These are phyloP conservation scores for Acanthopleura granulata DNA, from an alignment of 2,888 invertebrate genomes.

Conservation along the genomic window DNA sequence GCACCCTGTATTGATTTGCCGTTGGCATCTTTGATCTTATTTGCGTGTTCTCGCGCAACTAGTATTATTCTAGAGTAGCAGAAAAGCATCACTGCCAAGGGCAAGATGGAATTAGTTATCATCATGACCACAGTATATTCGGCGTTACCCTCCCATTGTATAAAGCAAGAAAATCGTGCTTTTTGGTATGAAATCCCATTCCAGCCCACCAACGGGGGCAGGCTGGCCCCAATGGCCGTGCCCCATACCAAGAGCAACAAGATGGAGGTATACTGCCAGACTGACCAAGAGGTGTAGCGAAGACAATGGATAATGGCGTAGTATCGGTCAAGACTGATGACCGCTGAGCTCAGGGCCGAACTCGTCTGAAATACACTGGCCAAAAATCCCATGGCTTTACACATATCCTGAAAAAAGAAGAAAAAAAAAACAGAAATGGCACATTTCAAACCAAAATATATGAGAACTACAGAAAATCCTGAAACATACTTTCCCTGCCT, in stretches of 20 bases:
- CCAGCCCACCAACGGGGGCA: slow-evolving; percentile 29
- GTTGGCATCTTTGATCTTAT: slow-evolving; percentile 32
- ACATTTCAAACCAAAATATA: no score
- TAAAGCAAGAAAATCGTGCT: slow-evolving; percentile 23
- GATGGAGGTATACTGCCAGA: slow-evolving; percentile 26
- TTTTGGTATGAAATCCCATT: slow-evolving; percentile 19
- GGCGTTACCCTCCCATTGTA: slow-evolving; percentile 23
- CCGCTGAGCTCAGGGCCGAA: slow-evolving; percentile 33
- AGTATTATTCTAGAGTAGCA: slow-evolving; percentile 35
- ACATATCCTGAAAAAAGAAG: slow-evolving; percentile 34
- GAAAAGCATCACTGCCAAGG: slow-evolving; percentile 30
- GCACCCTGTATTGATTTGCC: slow-evolving; percentile 24
- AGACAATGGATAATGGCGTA: slow-evolving; percentile 41
- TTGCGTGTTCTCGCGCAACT: slow-evolving; percentile 38
- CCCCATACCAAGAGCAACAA: slow-evolving; percentile 31
- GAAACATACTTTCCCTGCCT: no score
- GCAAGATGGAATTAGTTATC: slow-evolving; percentile 25
- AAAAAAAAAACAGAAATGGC: not conserved
- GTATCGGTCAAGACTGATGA: slow-evolving; percentile 40
- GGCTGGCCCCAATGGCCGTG: slow-evolving; percentile 21
- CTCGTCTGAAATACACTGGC: slow-evolving; percentile 28
- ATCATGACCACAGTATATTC: slow-evolving; percentile 24
- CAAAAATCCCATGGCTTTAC: slow-evolving; percentile 29
- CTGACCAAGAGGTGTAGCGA: slow-evolving; percentile 37
- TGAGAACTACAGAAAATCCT: no score